These are phyloP conservation scores for Pomphorhynchus laevis DNA, from an alignment of 1,140 invertebrate genomes.

Conservation along the genomic window DNA sequence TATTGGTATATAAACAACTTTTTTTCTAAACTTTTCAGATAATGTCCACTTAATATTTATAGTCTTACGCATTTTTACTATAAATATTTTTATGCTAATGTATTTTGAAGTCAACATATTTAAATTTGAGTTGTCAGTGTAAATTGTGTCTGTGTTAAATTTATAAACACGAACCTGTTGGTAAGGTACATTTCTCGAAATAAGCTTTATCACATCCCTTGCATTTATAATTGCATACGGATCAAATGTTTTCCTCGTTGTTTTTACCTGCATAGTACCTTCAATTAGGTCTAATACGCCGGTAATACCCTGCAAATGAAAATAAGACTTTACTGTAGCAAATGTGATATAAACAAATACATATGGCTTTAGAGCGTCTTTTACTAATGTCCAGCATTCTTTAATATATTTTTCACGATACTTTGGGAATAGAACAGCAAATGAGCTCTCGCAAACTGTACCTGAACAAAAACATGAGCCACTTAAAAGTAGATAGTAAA, in stretches of 20 bases:
- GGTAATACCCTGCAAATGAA: conserved; percentile 29
- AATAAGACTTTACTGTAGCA: background rate
- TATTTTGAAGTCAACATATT: background rate
- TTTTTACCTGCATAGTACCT: conserved; percentile 67
- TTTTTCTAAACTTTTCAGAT: too few relatives aligned
- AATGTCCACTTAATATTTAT: too few relatives aligned
- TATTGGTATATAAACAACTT: too few relatives aligned
- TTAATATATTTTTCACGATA: conserved; percentile 80
- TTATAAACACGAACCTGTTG: conserved; percentile 49
- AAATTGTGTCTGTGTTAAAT: background rate
- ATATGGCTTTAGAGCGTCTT: conserved; percentile 32
- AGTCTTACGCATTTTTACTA: too few relatives aligned
- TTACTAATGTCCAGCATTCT: conserved; percentile 69
- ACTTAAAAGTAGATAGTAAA: too few relatives aligned
- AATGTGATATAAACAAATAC: conserved; percentile 11
- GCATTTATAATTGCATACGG: conserved; percentile 86
- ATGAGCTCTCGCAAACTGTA: conserved; percentile 35
- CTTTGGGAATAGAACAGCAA: conserved; percentile 43
- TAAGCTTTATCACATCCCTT: conserved; percentile 62
- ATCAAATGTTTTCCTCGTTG: conserved; percentile 89
- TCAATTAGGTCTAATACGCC: conserved; percentile 69
- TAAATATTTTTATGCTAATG: background rate
- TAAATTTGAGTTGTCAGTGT: background rate
- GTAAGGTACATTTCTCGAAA: conserved; percentile 72
- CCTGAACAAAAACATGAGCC: too few relatives aligned